A percentile compares a stretch with the other conserved stretches of the same genome.
phyloP scores from a whole-genome alignment of 2,888 invertebrate genomes.

The Magallana nippona region DNA sequence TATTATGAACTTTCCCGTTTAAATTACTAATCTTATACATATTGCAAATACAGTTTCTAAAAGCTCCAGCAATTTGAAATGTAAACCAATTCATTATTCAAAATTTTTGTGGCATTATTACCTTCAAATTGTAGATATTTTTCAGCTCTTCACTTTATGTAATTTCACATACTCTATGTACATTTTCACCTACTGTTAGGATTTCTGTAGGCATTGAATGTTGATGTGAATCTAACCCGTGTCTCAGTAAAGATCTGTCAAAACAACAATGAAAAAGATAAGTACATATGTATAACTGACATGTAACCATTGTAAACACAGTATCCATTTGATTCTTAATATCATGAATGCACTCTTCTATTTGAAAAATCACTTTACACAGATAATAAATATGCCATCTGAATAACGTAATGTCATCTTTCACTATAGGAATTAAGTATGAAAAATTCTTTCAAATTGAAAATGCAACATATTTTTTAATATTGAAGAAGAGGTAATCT shows the following conservation, averaged over 20 bases:
- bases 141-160: background rate
- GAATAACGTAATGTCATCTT: background rate
- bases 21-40: background rate
- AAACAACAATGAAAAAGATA: background rate
- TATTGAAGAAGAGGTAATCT: no score
- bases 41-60: conserved; percentile 6
- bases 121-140: conserved; percentile 6
- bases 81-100: background rate
- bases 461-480: no score
- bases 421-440: no score
- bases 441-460: no score
- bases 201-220: background rate
- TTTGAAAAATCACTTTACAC: background rate
- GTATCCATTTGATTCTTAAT: background rate
- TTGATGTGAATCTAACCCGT: background rate
- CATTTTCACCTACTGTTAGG: background rate
- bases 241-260: background rate
- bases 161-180: background rate
- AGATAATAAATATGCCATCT: background rate
- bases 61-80: background rate
- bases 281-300: background rate
- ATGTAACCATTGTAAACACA: background rate
- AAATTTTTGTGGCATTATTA: background rate
- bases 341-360: background rate
- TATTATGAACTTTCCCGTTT: background rate